A percentile compares a stretch with the other conserved stretches of the same genome.
Conservation (phyloP, 2,113 vertebrate genomes). For the Bagarius yarrelli region DNA sequence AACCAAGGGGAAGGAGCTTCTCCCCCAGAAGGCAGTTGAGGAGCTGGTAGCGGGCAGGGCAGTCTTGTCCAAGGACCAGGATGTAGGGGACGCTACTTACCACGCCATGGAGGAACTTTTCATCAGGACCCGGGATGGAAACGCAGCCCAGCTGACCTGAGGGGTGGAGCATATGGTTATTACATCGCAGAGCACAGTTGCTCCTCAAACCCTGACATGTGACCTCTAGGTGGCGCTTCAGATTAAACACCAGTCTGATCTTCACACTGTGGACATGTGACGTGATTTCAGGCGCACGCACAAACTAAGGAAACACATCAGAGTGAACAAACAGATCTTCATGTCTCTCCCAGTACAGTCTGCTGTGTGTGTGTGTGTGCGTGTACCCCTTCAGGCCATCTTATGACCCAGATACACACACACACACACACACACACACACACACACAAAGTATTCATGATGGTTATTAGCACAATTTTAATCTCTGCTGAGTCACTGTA, state of each 20-base stretch:
- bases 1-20: slow-evolving; percentile 78
- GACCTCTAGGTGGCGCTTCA: neutral
- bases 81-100: slow-evolving; percentile 84
- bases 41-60: slow-evolving; percentile 82
- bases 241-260: neutral
- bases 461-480: slow-evolving; percentile 50
- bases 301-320: neutral
- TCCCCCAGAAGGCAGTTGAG: slow-evolving; percentile 88
- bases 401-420: slow-evolving; percentile 49
- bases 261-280: neutral
- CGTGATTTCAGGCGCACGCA: too few species aligned
- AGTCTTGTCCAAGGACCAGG: slow-evolving; percentile 89
- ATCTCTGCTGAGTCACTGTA: slow-evolving; percentile 66
- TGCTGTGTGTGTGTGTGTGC: neutral
- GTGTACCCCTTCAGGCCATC: slow-evolving; percentile 30
- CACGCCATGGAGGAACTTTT: slow-evolving; percentile 84
- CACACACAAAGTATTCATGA: slow-evolving; percentile 45
- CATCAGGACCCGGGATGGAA: slow-evolving; percentile 84
- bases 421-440: slow-evolving; percentile 49
- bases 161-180: neutral
- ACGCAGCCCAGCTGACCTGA: slow-evolving; percentile 83
- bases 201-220: too few species aligned
- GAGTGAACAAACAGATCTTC: neutral
- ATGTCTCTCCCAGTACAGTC: neutral
- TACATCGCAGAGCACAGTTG: neutral